Conservation (phyloP, 1,140 invertebrate species). For the Telenomus remus region DNA sequence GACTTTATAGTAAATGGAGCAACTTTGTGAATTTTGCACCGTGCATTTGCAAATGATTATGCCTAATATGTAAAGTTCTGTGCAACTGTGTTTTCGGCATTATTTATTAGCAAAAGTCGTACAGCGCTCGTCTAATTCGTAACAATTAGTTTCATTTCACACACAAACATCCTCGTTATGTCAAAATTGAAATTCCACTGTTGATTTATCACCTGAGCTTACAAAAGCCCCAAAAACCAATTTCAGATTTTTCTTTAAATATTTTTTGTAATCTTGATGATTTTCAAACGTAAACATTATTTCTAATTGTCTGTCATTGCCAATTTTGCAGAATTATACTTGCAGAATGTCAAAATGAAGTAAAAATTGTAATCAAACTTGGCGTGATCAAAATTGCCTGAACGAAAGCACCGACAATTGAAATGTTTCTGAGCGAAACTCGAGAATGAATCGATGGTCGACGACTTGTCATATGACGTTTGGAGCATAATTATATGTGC, state of each 20-base stretch:
- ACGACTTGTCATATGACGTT: not conserved
- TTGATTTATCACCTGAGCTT: too few relatives aligned
- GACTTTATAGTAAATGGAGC: constrained; percentile 39
- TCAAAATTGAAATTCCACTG: too few relatives aligned
- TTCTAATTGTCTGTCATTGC: too few relatives aligned
- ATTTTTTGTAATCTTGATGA: too few relatives aligned
- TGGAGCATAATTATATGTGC: constrained; percentile 18
- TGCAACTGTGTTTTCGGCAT: constrained; percentile 14
- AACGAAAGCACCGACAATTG: not conserved
- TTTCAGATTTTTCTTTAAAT: too few relatives aligned
- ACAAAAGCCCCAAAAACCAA: too few relatives aligned
- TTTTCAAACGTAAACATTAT: too few relatives aligned
- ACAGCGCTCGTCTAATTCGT: constrained; percentile 4
- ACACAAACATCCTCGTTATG: constrained; percentile 3
- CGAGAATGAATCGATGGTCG: not conserved
- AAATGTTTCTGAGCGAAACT: not conserved
- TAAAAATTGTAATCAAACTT: too few relatives aligned
- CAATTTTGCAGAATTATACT: too few relatives aligned
- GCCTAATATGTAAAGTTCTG: constrained; percentile 33
- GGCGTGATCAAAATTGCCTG: too few relatives aligned
- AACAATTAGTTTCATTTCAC: constrained; percentile 6
- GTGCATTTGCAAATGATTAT: constrained; percentile 35
- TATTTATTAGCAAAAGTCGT: constrained; percentile 24
- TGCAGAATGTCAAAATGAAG: too few relatives aligned
- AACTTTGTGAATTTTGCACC: constrained; percentile 30